phyloP scores from a whole-genome alignment of 2,113 vertebrate species.

The Hippocampus zosterae region DNA sequence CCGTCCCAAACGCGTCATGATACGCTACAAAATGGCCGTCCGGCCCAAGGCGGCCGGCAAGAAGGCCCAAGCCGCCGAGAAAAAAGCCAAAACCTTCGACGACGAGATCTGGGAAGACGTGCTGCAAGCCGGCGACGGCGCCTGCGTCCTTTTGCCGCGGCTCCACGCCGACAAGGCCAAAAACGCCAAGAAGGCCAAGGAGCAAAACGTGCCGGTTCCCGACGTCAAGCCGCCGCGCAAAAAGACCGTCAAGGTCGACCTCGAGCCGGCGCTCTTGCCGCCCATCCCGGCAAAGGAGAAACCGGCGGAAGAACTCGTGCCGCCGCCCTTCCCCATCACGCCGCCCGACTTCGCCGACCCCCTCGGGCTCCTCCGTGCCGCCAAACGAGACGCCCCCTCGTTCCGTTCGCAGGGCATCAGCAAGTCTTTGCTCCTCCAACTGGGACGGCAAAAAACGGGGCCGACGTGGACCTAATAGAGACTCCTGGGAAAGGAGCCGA shows the following conservation, averaged over 20 bases:
- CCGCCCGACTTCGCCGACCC: not conserved
- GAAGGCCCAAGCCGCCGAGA: slow-evolving; percentile 1
- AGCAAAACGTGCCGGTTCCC: not conserved
- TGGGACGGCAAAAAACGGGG: not conserved
- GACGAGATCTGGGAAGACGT: slow-evolving; percentile 10
- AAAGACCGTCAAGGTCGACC: not conserved
- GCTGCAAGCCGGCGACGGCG: not conserved
- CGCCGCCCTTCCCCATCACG: not conserved
- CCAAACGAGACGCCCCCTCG: not conserved
- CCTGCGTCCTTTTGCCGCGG: not conserved
- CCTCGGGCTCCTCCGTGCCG: not conserved
- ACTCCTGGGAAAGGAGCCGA: not conserved
- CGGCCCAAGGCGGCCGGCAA: not conserved
- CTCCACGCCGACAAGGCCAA: not conserved
- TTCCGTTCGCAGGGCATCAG: slow-evolving; percentile 7
- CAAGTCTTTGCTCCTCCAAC: slow-evolving; percentile 2
- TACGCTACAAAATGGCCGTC: not conserved
- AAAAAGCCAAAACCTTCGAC: not conserved
- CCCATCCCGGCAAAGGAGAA: not conserved
- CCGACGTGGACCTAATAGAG: not conserved
- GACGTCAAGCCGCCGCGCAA: not conserved
- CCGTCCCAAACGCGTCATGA: not conserved
- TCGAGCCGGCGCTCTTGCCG: not conserved
- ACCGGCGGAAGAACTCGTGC: not conserved
- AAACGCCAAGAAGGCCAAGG: not conserved